Base-by-base conservation (phyloP, 2,797 vertebrate species). In the Molossus alvarezi region DNA sequence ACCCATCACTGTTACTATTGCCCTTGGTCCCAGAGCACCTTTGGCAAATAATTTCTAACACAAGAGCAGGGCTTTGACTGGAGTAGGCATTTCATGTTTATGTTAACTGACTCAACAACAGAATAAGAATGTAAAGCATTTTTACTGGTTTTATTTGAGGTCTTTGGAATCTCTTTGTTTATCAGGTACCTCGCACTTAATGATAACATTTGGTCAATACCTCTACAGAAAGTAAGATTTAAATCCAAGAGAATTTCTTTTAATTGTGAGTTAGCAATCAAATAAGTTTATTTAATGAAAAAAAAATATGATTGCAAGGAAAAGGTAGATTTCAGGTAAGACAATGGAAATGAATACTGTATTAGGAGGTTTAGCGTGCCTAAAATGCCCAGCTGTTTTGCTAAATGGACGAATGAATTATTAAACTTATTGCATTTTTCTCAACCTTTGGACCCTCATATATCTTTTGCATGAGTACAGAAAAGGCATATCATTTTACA, bases 381-480 rank as follows among this genome's bases (percentile, higher is more conserved):
- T 84, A 64, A 94, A 89, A 88, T 81, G 27, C 27, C 84, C 29
- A 58, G 18, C 55, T 79, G 13, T 88, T 96, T 94, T 87, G 29
- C 62, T 89, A 93, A 89, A 55, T 77, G 45, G 14, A 73, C 25
- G 18, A 95, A 96, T 95, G 33, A 77, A 93, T 94, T 83, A 92
- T 95, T 95, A 89, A 95, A 84, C 33, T 45, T 87, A 60, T 5
- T 58, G 55, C 21, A 57, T 72, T 95, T 82, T 92, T 67, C 73
- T 95, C 25, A 91, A 76, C 51, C 83, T 90, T 96, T 91, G 12
- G 72, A 55, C 58, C 33, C 45, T 60, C 55, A 71, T 94, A 23
- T 82, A 18, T 87, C 85, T 90, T 93, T 90, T 72, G 45, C 62
- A 57, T 83, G 27, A 93, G 20, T 77, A 27, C 10, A 73, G 51